Base-by-base conservation (phyloP, 2,888 invertebrate species). In the Cerceris ruficornis region DNA sequence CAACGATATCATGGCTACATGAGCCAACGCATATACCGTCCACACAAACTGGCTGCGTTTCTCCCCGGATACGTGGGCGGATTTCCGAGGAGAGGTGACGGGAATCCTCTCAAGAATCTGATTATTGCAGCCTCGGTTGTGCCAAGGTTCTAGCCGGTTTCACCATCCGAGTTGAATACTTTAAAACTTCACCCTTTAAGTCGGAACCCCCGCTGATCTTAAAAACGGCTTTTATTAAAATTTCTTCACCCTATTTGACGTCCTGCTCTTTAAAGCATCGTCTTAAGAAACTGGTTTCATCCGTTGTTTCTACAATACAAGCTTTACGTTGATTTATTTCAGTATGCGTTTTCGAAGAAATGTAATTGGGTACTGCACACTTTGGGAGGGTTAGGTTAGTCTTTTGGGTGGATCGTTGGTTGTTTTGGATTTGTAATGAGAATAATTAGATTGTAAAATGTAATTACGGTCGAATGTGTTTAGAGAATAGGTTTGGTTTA, bases 81-180 rank as follows among this genome's bases (percentile, higher is more conserved):
- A 59, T 69, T 64, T 70, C 60, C 52, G 62, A 50, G 11, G 69
- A 69, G 62, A 55, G 69, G 71, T 69, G 80, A 58, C 67, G 57
- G 75, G 78, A 86, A 75, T 80, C 80, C 79, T 84, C 77, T 78
- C 84, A 89, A 86, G 90, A 91, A 90, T 90, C 88, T 86, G 87
- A 90, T 91, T 89, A 91, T 89, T 88, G 86, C 88, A 83, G 86
- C 87, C 87, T 87, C 83, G 87, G 82, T 83, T 84, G 76, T 81
- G 80, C 85, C 86, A 84, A 84, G 85, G 81, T 84, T 82, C 75
- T 57, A 17, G 28, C 68, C 58, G 68, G 65, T 13, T 60, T 6
- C 50, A 59, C 59, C 69, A 69, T 61, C 59, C 50, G 70, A 75
- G 79, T 80, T 67, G 79, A 87, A 89, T 89, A 85, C 87, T 88